A percentile compares a stretch with the other conserved stretches of the same genome.
Evolutionary conservation across 1,140 invertebrate genomes (phyloP).

Genomic region (Ylistrum balloti): DNA sequence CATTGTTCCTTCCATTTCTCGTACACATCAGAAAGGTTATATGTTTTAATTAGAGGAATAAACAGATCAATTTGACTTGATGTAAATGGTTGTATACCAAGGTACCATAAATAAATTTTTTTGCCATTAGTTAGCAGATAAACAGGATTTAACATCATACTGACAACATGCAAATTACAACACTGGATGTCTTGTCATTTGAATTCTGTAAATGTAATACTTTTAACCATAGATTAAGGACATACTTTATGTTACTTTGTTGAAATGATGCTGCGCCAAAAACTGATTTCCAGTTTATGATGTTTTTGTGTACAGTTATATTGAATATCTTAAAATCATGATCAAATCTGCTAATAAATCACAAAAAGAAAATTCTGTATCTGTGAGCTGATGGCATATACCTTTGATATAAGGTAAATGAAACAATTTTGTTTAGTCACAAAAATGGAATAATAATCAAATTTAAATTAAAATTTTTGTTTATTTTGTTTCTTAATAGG

Average conservation of each 20-base stretch:
- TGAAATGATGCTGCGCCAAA: too few relatives aligned
- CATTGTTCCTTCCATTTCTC: slow-evolving; percentile 25
- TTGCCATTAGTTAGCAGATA: background rate
- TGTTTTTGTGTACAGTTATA: too few relatives aligned
- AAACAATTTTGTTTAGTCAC: background rate
- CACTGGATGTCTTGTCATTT: too few relatives aligned
- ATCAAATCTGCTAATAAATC: too few relatives aligned
- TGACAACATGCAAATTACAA: too few relatives aligned
- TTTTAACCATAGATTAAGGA: too few relatives aligned
- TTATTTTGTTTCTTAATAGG: too few relatives aligned
- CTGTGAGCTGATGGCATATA: background rate
- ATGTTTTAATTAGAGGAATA: background rate
- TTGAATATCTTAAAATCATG: too few relatives aligned
- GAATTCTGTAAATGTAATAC: too few relatives aligned
- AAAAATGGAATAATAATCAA: background rate
- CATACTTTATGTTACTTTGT: too few relatives aligned
- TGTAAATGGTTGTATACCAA: background rate
- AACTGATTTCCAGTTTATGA: too few relatives aligned
- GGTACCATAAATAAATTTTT: background rate
- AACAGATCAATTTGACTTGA: background rate
- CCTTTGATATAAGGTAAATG: background rate
- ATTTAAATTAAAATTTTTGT: too few relatives aligned
- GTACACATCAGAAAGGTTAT: background rate
- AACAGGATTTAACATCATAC: background rate
- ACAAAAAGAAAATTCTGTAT: background rate